Evolutionary conservation across 2,113 vertebrate species (phyloP).

Genomic region (Percopsis transmontana): DNA sequence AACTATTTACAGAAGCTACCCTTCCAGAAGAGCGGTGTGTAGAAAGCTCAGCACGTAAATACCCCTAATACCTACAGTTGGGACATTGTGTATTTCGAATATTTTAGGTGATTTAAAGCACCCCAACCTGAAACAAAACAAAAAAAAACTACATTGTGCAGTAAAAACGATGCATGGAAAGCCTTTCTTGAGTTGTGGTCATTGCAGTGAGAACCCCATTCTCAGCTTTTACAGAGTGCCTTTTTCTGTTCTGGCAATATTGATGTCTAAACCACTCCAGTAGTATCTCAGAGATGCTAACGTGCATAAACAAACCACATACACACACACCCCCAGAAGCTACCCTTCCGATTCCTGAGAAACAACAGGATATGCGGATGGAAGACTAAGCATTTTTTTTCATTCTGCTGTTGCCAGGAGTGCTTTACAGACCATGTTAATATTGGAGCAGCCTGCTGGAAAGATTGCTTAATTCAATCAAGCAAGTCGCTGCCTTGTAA

Average conservation of each 20-base stretch:
- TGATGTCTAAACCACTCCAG: conserved; percentile 70
- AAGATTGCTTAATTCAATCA: conserved; percentile 69
- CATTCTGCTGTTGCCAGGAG: conserved; percentile 60
- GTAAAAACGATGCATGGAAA: not conserved
- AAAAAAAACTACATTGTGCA: not conserved
- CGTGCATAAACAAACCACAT: conserved; percentile 1
- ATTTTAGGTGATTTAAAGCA: no score
- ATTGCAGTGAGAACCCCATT: conserved; percentile 37
- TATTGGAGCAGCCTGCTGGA: conserved; percentile 60
- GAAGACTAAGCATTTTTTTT: conserved; percentile 63
- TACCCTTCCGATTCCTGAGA: conserved; percentile 62
- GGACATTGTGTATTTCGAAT: no score
- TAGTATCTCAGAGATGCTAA: conserved; percentile 7
- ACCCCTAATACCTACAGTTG: no score
- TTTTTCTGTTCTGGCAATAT: conserved; percentile 56
- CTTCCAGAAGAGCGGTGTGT: no score
- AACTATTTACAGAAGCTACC: no score
- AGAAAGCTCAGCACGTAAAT: no score
- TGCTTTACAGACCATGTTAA: conserved; percentile 70
- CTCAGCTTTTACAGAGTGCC: conserved; percentile 49
- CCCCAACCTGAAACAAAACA: not conserved
- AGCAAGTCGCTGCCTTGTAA: conserved; percentile 61
- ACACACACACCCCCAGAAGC: conserved; percentile 31
- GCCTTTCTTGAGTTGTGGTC: conserved; percentile 28
- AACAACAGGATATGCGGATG: conserved; percentile 68